Conservation (phyloP, 2,113 vertebrate genomes). For the Microtus richardsoni region DNA sequence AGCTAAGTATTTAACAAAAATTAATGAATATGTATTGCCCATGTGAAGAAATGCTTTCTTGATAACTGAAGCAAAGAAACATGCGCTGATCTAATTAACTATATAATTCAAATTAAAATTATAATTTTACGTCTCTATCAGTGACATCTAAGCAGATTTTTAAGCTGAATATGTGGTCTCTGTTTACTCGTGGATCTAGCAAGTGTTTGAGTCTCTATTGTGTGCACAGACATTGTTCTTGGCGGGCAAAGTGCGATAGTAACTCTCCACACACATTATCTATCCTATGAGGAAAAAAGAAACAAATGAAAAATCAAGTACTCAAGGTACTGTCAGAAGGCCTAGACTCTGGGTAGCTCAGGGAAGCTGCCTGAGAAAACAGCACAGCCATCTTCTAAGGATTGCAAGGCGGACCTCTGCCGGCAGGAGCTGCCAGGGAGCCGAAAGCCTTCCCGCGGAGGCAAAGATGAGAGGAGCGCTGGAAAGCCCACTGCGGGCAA, state of each 20-base stretch:
- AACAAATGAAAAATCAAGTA: not conserved
- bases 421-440: not conserved
- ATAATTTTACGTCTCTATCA: not conserved
- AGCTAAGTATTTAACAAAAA: slow-evolving; percentile 45
- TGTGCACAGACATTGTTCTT: not conserved
- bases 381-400: not conserved
- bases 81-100: slow-evolving; percentile 8
- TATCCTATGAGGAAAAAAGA: not conserved
- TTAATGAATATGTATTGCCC: not conserved
- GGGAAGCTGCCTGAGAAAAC: not conserved
- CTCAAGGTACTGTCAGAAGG: not conserved
- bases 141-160: slow-evolving; percentile 30
- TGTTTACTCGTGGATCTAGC: slow-evolving; percentile 1
- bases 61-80: slow-evolving; percentile 31
- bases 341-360: not conserved
- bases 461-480: not conserved
- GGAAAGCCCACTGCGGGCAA: not conserved
- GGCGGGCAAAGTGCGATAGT: not conserved
- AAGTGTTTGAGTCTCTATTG: slow-evolving; percentile 1
- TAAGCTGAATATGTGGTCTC: slow-evolving; percentile 7
- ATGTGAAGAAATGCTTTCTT: slow-evolving; percentile 30
- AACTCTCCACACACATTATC: not conserved
- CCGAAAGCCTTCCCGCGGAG: not conserved
- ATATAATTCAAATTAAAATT: slow-evolving; percentile 27
- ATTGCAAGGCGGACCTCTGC: not conserved